Percentiles rank a stretch among this genome's conserved stretches.
Conservation (phyloP, 1,140 invertebrate genomes). For the Heliothis subflexa region DNA sequence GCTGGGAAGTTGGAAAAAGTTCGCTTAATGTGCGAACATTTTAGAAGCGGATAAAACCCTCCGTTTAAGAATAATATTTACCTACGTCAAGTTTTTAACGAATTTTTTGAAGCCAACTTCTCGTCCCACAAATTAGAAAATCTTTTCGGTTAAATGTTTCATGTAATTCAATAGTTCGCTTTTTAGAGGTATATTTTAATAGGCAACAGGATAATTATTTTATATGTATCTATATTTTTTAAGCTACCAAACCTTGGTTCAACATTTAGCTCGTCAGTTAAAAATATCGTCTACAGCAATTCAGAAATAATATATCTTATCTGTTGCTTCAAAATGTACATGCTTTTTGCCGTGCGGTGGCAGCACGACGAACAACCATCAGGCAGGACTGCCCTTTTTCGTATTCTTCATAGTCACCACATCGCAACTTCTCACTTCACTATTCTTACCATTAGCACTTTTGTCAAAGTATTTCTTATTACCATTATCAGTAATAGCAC, state of each 20-base stretch:
- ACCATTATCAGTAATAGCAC: slow-evolving; percentile 42
- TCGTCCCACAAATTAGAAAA: not conserved
- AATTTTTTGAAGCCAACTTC: not conserved
- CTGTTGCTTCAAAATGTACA: slow-evolving; percentile 76
- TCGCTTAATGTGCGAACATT: not conserved
- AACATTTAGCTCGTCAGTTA: slow-evolving; percentile 28
- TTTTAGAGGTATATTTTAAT: not conserved
- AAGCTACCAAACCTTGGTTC: slow-evolving; percentile 4
- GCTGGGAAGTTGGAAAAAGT: slow-evolving; percentile 2
- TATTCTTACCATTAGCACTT: slow-evolving; percentile 41
- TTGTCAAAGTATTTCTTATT: slow-evolving; percentile 27
- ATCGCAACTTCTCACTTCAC: slow-evolving; percentile 43
- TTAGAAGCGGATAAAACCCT: not conserved
- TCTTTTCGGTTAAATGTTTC: not conserved
- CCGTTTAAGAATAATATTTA: not conserved
- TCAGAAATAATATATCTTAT: slow-evolving; percentile 80
- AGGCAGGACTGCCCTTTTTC: slow-evolving; percentile 62
- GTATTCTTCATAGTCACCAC: slow-evolving; percentile 51
- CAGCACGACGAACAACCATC: slow-evolving; percentile 81
- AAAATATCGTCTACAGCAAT: slow-evolving; percentile 2
- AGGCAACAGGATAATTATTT: too few species aligned
- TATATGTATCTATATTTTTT: too few species aligned
- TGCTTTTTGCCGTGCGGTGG: slow-evolving; percentile 75
- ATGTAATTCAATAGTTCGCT: not conserved
- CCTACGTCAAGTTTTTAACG: not conserved